These are phyloP conservation scores for Syngnathus floridae DNA, from an alignment of 2,113 vertebrate species.

Conservation along the genomic window DNA sequence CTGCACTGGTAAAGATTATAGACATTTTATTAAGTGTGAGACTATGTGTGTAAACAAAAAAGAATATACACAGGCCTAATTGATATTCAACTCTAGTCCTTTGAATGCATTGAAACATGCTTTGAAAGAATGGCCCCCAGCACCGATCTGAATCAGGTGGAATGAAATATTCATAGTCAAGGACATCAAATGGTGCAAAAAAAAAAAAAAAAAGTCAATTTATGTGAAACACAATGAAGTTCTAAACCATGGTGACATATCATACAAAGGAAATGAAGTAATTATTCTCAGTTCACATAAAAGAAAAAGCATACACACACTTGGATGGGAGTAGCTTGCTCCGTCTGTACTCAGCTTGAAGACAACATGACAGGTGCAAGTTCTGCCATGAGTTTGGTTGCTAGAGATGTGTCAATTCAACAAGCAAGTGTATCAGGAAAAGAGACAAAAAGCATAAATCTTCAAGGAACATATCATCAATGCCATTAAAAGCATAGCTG, in stretches of 20 bases:
- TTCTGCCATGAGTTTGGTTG: neutral
- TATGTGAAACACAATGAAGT: neutral
- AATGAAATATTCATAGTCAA: conserved; percentile 6
- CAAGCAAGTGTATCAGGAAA: neutral
- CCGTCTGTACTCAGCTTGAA: neutral
- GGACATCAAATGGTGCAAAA: conserved; percentile 4
- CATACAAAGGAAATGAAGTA: neutral
- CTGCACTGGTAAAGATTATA: too few species aligned
- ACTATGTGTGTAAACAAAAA: neutral
- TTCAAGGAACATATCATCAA: too few species aligned
- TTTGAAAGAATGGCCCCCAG: conserved; percentile 4
- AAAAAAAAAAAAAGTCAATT: neutral
- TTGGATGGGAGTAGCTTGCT: neutral
- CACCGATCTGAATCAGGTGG: conserved; percentile 4
- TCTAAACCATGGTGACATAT: neutral
- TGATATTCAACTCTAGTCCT: conserved; percentile 1
- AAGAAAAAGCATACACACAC: neutral
- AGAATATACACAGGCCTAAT: neutral
- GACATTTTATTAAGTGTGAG: too few species aligned
- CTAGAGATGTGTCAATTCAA: neutral
- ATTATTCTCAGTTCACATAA: neutral
- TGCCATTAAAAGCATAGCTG: too few species aligned
- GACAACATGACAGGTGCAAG: neutral
- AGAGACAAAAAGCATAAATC: too few species aligned
- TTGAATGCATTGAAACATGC: neutral